Base-by-base conservation (phyloP, 2,888 invertebrate genomes). In the Tupiocoris notatus region DNA sequence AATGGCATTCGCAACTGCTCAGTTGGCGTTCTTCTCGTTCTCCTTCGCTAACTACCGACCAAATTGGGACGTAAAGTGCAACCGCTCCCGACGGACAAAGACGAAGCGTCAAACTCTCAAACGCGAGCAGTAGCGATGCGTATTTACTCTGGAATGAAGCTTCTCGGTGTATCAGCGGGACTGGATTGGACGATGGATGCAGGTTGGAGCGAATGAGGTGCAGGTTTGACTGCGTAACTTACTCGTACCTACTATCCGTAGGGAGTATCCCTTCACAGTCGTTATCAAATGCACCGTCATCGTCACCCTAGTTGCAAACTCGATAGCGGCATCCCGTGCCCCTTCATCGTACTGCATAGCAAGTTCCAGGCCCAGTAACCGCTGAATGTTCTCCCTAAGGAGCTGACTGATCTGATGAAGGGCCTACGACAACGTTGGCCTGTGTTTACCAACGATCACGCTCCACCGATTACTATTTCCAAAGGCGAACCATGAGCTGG, bases 241-340 rank as follows among this genome's bases (percentile, higher is more conserved):
- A 39, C 25, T 39, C 65, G 65, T 65, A 65, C 65, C 20, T 25
- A 25, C 25, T 39, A 24, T 39, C 65, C 39, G 20, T 65, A n/a
- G 65, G 39, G 65, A 65, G 39, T 65, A n/a, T 20, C 25, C 39
- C 65, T 24, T 65, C 16, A 25, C 65, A 65, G 25, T 24, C 39
- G 12, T 7, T 12, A 39, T 39, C 39, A 39, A 3, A 7, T 7
- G 39, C 39, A 39, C 39, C 39, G 39, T 39, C n/a, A n/a, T 23
- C 23, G 63, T 63, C 65, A 65, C 20, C 65, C 65, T 39, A 65
- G 65, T 65, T 65, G 65, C 39, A 65, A 65, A 65, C 65, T 39
- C 23, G 65, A 65, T 65, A 65, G 25, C 39, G 39, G 18, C 39
- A 20, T 25, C 18, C 17, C 65, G 39, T 17, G 23, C 6, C 39